phyloP scores from a whole-genome alignment of 2,113 vertebrate genomes.

The Leptocoma aspasia region DNA sequence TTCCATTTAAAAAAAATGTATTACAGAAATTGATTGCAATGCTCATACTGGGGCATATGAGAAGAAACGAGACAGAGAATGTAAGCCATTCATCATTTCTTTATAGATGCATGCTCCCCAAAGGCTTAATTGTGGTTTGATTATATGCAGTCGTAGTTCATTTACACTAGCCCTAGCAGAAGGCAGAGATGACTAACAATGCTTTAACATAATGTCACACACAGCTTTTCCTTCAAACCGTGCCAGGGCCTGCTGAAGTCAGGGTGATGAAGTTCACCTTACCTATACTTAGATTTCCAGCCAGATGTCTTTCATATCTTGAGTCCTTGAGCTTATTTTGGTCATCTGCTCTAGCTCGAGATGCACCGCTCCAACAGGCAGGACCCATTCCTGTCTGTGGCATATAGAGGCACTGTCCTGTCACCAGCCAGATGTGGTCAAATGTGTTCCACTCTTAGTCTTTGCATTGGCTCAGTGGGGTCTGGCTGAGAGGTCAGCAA shows the following conservation, averaged over 20 bases:
- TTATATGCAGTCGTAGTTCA: not conserved
- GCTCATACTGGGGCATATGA: not conserved
- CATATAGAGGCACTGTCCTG: rapidly evolving
- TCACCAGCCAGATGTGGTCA: not conserved
- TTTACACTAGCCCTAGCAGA: not conserved
- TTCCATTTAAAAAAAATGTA: not conserved
- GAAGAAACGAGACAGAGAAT: not conserved
- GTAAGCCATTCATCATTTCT: not conserved
- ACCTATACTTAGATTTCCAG: not conserved
- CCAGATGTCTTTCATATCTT: not conserved
- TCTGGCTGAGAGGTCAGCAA: not conserved
- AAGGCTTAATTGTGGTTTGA: not conserved
- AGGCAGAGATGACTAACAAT: not conserved
- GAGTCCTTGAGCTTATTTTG: rapidly evolving
- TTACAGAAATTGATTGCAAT: not conserved
- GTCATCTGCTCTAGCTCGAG: not conserved
- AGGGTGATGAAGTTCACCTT: not conserved
- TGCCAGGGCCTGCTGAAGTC: not conserved
- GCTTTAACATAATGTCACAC: not conserved
- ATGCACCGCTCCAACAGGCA: not conserved
- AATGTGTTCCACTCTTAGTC: not conserved
- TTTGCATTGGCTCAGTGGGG: not conserved
- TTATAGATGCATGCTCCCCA: not conserved
- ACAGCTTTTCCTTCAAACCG: not conserved
- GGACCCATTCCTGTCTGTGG: not conserved